These are phyloP conservation scores for Cichlasoma orientale DNA, from an alignment of 2,797 vertebrate species.

Conservation along the genomic window DNA sequence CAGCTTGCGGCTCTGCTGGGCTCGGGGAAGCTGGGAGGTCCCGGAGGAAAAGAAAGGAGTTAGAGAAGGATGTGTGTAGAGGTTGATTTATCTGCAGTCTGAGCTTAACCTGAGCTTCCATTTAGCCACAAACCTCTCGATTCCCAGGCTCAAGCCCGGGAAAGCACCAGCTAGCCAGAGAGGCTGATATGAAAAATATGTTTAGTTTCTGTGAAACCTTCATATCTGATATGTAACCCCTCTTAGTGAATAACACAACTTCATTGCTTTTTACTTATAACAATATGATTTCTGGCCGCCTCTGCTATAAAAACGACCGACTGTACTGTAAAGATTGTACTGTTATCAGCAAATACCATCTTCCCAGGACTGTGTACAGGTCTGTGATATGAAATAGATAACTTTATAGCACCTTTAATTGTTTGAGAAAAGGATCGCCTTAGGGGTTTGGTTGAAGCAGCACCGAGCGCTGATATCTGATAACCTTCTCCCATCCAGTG, in stretches of 20 bases:
- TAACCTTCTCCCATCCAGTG: conserved; percentile 67
- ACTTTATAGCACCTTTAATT: conserved; percentile 4
- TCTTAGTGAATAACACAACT: conserved; percentile 1
- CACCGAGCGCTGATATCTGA: conserved; percentile 62
- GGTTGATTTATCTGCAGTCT: conserved; percentile 62
- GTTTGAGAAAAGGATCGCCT: conserved; percentile 27
- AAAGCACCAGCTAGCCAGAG: not conserved
- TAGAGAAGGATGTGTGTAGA: conserved; percentile 40
- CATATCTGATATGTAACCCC: conserved; percentile 5
- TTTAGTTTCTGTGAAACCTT: conserved; percentile 18
- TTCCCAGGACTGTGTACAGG: not conserved
- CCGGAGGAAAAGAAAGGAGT: conserved; percentile 43
- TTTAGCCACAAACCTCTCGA: conserved; percentile 40
- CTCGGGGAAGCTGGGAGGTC: conserved; percentile 57
- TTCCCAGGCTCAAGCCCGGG: conserved; percentile 31
- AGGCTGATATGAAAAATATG: conserved; percentile 52
- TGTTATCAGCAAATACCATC: not conserved
- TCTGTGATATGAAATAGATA: conserved; percentile 24
- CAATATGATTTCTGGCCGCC: not conserved
- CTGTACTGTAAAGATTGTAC: not conserved
- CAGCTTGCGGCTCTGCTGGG: conserved; percentile 44
- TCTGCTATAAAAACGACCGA: not conserved
- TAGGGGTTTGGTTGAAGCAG: conserved; percentile 58
- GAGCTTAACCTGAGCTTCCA: conserved; percentile 56
- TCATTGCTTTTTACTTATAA: not conserved